phyloP scores from a whole-genome alignment of 2,113 vertebrate species.

The Tursiops truncatus region DNA sequence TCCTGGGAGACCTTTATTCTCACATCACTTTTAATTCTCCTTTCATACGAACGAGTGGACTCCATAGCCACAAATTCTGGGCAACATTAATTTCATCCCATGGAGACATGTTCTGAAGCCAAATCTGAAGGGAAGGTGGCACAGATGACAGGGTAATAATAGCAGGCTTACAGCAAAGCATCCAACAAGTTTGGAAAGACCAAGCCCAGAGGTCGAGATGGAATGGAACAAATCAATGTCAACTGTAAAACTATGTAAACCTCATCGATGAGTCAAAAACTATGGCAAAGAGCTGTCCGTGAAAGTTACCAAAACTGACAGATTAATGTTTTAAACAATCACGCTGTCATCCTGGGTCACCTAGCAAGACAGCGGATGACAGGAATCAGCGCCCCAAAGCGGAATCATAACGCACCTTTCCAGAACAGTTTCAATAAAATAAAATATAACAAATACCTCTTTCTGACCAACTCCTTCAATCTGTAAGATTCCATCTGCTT shows the following conservation, averaged over 20 bases:
- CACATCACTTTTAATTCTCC: not conserved
- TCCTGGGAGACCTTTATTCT: not conserved
- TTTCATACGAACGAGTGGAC: constrained; percentile 18
- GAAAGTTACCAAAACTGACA: constrained; percentile 45
- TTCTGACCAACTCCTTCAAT: not conserved
- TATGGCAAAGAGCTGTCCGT: constrained; percentile 9
- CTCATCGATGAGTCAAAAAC: constrained; percentile 45
- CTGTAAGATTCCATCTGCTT: not conserved
- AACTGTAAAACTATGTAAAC: not conserved
- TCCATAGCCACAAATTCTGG: constrained; percentile 57
- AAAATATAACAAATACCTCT: not conserved
- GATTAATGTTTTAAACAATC: constrained; percentile 46
- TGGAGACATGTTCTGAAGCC: not conserved
- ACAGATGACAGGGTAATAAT: constrained; percentile 65
- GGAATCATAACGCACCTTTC: constrained; percentile 36
- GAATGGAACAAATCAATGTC: constrained; percentile 54
- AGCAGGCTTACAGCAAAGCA: constrained; percentile 65
- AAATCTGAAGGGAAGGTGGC: constrained; percentile 65
- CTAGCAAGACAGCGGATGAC: constrained; percentile 51
- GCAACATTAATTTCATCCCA: constrained; percentile 58
- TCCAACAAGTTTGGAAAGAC: constrained; percentile 52
- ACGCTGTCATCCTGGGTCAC: not conserved
- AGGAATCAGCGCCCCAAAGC: constrained; percentile 49
- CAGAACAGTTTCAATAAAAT: not conserved
- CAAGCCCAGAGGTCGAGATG: constrained; percentile 38